A percentile compares a stretch with the other conserved stretches of the same genome.
Evolutionary conservation across 2,113 vertebrate genomes (phyloP).

Genomic region (Coracopsis vasa): DNA sequence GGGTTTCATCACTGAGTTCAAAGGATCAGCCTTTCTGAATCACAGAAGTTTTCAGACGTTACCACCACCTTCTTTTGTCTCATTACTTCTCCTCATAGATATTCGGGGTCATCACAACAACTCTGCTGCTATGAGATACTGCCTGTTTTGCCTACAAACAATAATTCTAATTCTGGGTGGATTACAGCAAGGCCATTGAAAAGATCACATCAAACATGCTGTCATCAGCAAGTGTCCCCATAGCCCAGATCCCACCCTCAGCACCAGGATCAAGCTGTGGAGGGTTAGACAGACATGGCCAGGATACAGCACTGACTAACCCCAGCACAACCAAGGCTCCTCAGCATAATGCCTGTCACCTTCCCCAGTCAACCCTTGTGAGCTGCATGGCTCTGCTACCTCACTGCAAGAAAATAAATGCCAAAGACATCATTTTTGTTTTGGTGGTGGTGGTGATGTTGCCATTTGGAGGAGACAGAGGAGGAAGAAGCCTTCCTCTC

Average conservation of each 20-base stretch:
- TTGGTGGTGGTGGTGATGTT: fast-evolving
- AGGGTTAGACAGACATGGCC: fast-evolving
- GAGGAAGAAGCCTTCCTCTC: not conserved
- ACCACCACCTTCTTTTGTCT: not conserved
- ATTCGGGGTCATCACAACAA: fast-evolving
- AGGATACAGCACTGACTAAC: not conserved
- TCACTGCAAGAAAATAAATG: not conserved
- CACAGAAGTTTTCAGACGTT: not conserved
- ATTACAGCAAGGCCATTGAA: not conserved
- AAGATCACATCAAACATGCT: not conserved
- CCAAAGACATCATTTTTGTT: not conserved
- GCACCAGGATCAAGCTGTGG: not conserved
- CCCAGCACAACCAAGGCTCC: not conserved
- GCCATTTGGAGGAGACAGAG: fast-evolving
- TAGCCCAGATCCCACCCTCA: not conserved
- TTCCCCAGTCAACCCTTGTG: fast-evolving
- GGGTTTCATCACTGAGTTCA: not conserved
- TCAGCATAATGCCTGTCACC: fast-evolving
- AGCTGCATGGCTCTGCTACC: not conserved
- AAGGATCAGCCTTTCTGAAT: not conserved
- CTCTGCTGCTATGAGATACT: not conserved
- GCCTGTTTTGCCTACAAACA: not conserved
- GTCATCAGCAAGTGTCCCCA: not conserved
- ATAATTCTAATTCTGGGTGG: not conserved
- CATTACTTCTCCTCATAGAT: not conserved